Conservation (phyloP, 2,113 vertebrate species). For the Oostethus manadensis region DNA sequence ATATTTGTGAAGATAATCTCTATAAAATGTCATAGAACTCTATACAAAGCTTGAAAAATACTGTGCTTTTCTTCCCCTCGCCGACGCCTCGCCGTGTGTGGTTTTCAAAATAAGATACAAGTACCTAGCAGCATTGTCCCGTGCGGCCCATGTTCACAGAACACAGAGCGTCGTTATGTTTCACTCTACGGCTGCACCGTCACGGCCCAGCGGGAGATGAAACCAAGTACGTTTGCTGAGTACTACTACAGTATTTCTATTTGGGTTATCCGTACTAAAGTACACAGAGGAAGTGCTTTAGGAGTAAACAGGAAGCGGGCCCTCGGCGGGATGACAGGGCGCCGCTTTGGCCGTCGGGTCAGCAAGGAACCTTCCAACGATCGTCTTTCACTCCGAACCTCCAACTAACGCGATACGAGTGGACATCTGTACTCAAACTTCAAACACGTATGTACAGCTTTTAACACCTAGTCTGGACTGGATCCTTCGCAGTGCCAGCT, state of each 20-base stretch:
- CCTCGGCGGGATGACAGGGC: constrained; percentile 28
- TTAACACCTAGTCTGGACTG: constrained; percentile 24
- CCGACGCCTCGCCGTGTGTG: constrained; percentile 41
- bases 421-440: constrained; percentile 26
- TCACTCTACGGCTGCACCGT: constrained; percentile 28
- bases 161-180: constrained; percentile 49
- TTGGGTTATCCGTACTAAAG: constrained; percentile 1
- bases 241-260: constrained; percentile 1
- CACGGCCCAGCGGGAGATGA: constrained; percentile 24
- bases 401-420: constrained; percentile 46
- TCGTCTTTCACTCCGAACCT: constrained; percentile 25
- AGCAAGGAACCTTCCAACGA: constrained; percentile 26
- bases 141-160: constrained; percentile 60
- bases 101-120: constrained; percentile 51
- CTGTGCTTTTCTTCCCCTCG: constrained; percentile 67
- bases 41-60: constrained; percentile 80
- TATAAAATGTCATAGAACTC: constrained; percentile 77
- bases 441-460: constrained; percentile 56
- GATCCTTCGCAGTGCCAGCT: constrained; percentile 16
- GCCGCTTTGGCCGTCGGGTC: constrained; percentile 22
- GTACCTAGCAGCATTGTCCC: constrained; percentile 65
- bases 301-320: constrained; percentile 3
- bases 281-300: not conserved
- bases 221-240: constrained; percentile 6
- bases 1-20: constrained; percentile 59